These are phyloP conservation scores for Oscarella lobularis DNA, from an alignment of 37 sponge, comb jelly and placozoan genomes.

Conservation along the genomic window DNA sequence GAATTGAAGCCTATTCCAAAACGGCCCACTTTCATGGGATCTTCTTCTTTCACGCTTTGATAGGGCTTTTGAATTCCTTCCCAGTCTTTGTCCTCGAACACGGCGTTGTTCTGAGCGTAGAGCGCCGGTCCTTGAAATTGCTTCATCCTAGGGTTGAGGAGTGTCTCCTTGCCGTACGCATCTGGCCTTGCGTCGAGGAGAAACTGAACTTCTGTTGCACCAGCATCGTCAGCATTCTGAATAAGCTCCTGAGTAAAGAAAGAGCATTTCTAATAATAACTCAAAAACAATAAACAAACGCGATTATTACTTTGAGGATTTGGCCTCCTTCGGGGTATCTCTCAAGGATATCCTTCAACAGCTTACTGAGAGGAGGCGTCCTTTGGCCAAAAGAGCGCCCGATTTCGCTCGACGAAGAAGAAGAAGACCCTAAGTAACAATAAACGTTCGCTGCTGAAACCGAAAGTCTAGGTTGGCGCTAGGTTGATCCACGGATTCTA, in stretches of 20 bases:
- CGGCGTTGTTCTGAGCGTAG: constrained; percentile 3
- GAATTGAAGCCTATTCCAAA: constrained; percentile 1
- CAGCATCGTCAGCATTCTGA: constrained; percentile 88
- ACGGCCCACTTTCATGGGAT: constrained; percentile 5
- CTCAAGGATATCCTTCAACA: constrained; percentile 63
- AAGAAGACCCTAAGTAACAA: too few species aligned
- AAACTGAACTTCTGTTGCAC: constrained; percentile 59
- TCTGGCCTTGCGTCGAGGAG: constrained; percentile 25
- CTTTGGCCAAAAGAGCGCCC: neutral
- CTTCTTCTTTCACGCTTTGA: neutral
- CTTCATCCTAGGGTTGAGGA: neutral
- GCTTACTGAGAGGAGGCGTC: neutral
- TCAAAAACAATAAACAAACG: too few species aligned
- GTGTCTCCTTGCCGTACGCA: neutral
- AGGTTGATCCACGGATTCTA: too few species aligned
- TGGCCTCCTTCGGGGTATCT: constrained; percentile 37
- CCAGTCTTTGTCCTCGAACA: neutral
- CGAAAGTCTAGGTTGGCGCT: too few species aligned
- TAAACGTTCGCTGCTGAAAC: too few species aligned
- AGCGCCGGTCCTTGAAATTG: constrained; percentile 4
- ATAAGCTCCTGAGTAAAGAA: constrained; percentile 61
- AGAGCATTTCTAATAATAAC: too few species aligned
- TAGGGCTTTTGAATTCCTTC: neutral
- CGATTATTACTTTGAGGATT: constrained; percentile 35
- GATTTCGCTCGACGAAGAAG: too few species aligned